phyloP scores from a whole-genome alignment of 2,113 vertebrate species.

The Mobula birostris region DNA sequence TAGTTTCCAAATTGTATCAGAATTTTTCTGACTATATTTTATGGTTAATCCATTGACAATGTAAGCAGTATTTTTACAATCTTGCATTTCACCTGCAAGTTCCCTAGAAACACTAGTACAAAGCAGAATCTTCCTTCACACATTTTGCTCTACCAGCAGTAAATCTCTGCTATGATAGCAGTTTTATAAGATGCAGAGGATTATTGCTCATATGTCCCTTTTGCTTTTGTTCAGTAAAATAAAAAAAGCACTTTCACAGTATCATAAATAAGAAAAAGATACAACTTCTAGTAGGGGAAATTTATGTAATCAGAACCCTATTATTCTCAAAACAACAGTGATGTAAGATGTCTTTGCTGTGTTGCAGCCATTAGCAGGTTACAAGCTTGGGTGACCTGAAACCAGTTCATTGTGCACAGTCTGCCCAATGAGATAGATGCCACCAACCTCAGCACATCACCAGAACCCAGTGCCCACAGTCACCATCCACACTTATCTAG shows the following conservation, averaged over 20 bases:
- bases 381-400: neutral
- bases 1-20: neutral
- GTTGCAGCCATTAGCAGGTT: neutral
- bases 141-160: neutral
- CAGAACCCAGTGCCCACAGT: no score
- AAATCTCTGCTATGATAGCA: neutral
- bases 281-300: neutral
- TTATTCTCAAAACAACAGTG: neutral
- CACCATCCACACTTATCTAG: no score
- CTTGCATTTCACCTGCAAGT: neutral
- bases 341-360: neutral
- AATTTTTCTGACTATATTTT: neutral
- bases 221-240: neutral
- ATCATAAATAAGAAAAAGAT: neutral
- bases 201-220: constrained; percentile 2
- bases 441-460: no score
- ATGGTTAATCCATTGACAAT: neutral
- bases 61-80: neutral
- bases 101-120: neutral
- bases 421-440: no score
- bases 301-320: neutral
- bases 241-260: neutral
- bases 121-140: neutral
- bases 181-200: neutral
- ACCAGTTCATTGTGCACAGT: neutral